A percentile compares a stretch with the other conserved stretches of the same genome.
phyloP scores from a whole-genome alignment of 2,113 vertebrate genomes.

The Petromus typicus region DNA sequence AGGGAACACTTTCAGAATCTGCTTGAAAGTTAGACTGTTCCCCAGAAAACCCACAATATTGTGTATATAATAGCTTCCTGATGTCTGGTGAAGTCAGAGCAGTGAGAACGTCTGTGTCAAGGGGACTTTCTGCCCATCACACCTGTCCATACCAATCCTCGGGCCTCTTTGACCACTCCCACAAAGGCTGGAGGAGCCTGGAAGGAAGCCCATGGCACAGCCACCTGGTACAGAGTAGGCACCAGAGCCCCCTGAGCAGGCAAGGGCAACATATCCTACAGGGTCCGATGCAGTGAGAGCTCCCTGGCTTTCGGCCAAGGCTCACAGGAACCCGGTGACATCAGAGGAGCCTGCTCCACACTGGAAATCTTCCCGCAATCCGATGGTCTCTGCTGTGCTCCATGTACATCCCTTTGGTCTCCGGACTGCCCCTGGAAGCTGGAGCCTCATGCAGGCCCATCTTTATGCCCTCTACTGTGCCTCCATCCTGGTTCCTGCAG shows the following conservation, averaged over 20 bases:
- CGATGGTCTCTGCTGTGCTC: neutral
- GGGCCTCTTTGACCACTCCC: neutral
- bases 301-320: accelerated
- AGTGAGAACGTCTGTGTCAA: neutral
- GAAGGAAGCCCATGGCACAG: neutral
- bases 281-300: neutral
- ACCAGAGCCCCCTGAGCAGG: neutral
- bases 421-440: neutral
- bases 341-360: neutral
- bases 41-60: neutral
- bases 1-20: neutral
- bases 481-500: neutral
- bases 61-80: neutral
- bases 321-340: neutral
- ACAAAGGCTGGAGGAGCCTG: neutral
- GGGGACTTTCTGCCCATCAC: neutral
- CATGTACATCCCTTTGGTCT: neutral
- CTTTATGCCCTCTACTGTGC: neutral
- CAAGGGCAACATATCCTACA: neutral
- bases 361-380: neutral
- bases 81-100: neutral
- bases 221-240: neutral
- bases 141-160: neutral
- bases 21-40: neutral
- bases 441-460: accelerated